phyloP scores from a whole-genome alignment of 2,113 vertebrate species.

The Trichomycterus rosablanca region DNA sequence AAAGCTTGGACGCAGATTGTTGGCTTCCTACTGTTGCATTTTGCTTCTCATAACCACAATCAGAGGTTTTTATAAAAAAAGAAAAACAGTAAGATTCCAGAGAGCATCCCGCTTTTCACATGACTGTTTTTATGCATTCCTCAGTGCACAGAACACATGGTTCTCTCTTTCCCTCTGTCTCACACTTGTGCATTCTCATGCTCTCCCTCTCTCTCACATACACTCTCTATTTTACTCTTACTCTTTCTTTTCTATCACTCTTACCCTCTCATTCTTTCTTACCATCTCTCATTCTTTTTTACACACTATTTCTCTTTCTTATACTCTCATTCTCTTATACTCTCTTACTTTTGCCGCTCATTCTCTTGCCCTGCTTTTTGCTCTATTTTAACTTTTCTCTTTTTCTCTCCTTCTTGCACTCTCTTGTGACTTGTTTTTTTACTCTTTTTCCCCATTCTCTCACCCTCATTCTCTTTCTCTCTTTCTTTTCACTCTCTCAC shows the following conservation, averaged over 20 bases:
- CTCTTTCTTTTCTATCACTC: too few species aligned
- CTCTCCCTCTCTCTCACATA: background rate
- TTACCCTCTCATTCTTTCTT: background rate
- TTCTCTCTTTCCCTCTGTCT: constrained; percentile 3
- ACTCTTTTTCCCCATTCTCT: too few species aligned
- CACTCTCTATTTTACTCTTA: too few species aligned
- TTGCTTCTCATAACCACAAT: constrained; percentile 19
- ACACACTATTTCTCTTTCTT: background rate
- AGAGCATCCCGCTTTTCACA: constrained; percentile 49
- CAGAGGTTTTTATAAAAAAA: constrained; percentile 20
- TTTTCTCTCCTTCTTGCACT: background rate
- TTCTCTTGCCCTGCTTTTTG: background rate
- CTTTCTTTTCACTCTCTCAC: background rate
- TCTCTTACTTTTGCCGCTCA: too few species aligned
- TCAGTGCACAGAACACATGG: constrained; percentile 19
- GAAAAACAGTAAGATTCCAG: constrained; percentile 37
- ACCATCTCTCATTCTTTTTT: background rate
- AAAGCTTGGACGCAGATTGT: background rate
- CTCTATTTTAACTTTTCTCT: constrained; percentile 3
- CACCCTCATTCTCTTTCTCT: background rate
- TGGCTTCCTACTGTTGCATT: background rate
- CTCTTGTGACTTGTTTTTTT: too few species aligned
- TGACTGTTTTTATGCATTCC: constrained; percentile 56
- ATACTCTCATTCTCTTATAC: background rate
- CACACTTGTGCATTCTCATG: too few species aligned